Evolutionary conservation across 2,888 invertebrate genomes (phyloP).

Genomic region (Pollenia griseotomentosa): DNA sequence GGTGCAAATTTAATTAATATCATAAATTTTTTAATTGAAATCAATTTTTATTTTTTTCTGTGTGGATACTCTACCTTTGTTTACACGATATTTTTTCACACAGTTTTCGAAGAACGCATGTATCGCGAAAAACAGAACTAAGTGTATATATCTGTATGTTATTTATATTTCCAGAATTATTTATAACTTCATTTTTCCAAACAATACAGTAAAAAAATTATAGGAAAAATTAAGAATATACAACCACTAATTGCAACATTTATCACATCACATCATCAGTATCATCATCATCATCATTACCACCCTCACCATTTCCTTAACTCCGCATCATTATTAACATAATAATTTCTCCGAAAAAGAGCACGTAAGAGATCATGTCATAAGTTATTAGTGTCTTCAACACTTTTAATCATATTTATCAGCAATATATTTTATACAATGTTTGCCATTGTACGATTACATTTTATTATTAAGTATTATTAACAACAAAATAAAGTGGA

Average conservation of each 20-base stretch:
- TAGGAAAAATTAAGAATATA: not conserved
- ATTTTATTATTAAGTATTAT: constrained; percentile 44
- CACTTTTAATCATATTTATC: constrained; percentile 62
- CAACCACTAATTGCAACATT: constrained; percentile 63
- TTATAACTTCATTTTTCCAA: constrained; percentile 27
- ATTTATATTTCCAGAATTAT: not conserved
- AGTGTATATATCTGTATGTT: too few species aligned
- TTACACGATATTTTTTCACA: too few species aligned
- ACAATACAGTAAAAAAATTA: constrained; percentile 14
- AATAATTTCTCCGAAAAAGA: not conserved
- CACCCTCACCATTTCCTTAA: constrained; percentile 4
- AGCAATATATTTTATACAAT: constrained; percentile 32
- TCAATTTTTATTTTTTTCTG: too few species aligned
- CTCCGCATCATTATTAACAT: not conserved
- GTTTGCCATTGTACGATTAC: constrained; percentile 25
- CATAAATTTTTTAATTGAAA: too few species aligned
- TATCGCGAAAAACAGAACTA: too few species aligned
- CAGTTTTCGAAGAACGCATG: too few species aligned
- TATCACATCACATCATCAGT: constrained; percentile 61
- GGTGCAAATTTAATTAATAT: too few species aligned
- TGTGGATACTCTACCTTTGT: too few species aligned
- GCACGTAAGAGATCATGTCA: constrained; percentile 66
- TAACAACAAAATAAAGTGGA: constrained; percentile 28
- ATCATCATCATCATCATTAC: constrained; percentile 14
- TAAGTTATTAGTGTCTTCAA: constrained; percentile 66